A percentile compares a stretch with the other conserved stretches of the same genome.
Evolutionary conservation across 2,888 invertebrate genomes (phyloP).

Genomic region (Allygus modestus): DNA sequence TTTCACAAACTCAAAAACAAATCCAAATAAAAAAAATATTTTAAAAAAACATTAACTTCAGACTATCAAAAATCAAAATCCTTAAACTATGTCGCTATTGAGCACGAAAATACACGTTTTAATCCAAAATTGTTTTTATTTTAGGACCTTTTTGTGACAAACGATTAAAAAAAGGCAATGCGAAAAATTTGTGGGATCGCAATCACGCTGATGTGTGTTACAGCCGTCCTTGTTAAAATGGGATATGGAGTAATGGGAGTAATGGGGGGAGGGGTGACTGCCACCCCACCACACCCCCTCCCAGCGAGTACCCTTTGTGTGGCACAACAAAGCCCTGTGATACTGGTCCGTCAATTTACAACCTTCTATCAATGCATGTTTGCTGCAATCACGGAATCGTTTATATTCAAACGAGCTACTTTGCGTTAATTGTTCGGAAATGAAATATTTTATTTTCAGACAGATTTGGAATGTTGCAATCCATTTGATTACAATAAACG

Average conservation of each 20-base stretch:
- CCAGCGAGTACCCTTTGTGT: not conserved
- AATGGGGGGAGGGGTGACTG: not conserved
- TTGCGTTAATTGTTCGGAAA: not conserved
- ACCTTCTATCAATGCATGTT: conserved; percentile 26
- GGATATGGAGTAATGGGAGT: conserved; percentile 14
- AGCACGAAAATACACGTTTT: too few relatives aligned
- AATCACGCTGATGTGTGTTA: conserved; percentile 3
- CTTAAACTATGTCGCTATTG: too few relatives aligned
- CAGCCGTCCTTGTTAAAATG: conserved; percentile 16
- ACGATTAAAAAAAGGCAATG: not conserved
- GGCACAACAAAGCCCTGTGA: conserved; percentile 17
- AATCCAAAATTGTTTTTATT: too few relatives aligned
- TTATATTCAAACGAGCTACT: conserved; percentile 2
- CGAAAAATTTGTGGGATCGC: not conserved
- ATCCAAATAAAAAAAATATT: too few relatives aligned
- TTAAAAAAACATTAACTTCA: too few relatives aligned
- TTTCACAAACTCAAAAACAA: too few relatives aligned
- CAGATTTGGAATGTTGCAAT: too few relatives aligned
- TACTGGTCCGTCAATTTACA: conserved; percentile 26
- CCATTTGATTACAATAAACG: too few relatives aligned
- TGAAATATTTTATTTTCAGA: not conserved
- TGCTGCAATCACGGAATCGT: not conserved
- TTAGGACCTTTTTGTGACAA: not conserved
- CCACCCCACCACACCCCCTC: not conserved
- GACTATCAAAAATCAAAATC: too few relatives aligned